A percentile compares a stretch with the other conserved stretches of the same genome.
Conservation (phyloP, 2,113 vertebrate species). For the Heterocephalus glaber region DNA sequence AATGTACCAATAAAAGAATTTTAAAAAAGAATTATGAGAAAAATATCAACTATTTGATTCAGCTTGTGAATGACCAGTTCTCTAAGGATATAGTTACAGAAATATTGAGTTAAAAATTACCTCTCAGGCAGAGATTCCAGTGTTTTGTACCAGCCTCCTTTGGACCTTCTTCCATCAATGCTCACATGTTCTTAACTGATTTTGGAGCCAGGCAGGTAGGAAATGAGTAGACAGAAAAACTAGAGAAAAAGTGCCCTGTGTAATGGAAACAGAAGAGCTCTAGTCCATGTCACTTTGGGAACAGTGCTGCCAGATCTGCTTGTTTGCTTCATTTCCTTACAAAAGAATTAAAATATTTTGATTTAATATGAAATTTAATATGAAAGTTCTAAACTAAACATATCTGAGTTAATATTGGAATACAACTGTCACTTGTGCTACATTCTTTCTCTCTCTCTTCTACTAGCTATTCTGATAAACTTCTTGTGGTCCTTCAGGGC, state of each 20-base stretch:
- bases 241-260: background rate
- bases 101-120: conserved; percentile 16
- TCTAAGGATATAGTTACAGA: background rate
- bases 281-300: background rate
- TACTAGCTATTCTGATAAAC: background rate
- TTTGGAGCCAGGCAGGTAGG: background rate
- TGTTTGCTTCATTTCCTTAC: background rate
- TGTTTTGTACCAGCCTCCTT: background rate
- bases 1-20: too few relatives aligned
- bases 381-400: conserved; percentile 17
- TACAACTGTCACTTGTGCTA: background rate
- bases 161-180: background rate
- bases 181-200: background rate
- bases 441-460: background rate
- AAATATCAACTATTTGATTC: background rate
- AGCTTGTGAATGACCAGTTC: background rate
- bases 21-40: conserved; percentile 11
- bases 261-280: background rate
- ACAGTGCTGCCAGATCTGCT: background rate
- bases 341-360: conserved; percentile 57
- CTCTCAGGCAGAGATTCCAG: background rate
- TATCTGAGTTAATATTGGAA: conserved; percentile 30
- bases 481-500: background rate
- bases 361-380: conserved; percentile 55
- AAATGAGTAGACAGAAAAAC: background rate